Base-by-base conservation (phyloP, 2,797 vertebrate genomes). In the Morelia viridis region DNA sequence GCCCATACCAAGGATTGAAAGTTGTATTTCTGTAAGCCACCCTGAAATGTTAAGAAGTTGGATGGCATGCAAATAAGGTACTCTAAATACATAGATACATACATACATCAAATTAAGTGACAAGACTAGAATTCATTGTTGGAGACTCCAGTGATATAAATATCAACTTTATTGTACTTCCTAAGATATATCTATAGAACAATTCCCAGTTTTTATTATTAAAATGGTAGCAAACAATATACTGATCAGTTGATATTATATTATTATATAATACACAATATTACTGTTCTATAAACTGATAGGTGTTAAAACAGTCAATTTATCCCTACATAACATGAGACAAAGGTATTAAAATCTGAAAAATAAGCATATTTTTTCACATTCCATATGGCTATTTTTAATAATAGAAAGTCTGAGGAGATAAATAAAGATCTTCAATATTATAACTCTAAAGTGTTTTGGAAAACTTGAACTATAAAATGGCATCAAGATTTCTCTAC, bases 281-380 rank as follows among this genome's bases (percentile, higher is more conserved):
- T 5, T 50, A 50, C 53, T 31, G 35, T 92, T 76, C 41, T 76
- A 28, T 92, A 62, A 86, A 28, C 3, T 61, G 62, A 87, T 11
- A 41, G 50, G 26, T n/a, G 41, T 50, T 87, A 50, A 19, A 68
- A 85, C 57, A 76, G 26, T 60, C 50, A 19, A 24, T 76, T 87
- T n/a, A n/a, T 61, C 41, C 41, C 41, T 62, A 62, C 19, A 80
- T 90, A 89, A 41, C 15, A 22, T 62, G 31, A 62, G 58, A 41
- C 62, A 64, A 90, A 28, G 11, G 62, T 92, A 90, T 90, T 87
- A 87, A 87, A 61, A 87, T 62, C 35, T 87, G 85, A 76, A 80
- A 60, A 90, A 53, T 35, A 76, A 53, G n/a, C 24, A 31, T 53
- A 61, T 92, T 89, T 61, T 90, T 92, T 87, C 87, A 85, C 53